Evolutionary conservation across 2,888 invertebrate genomes (phyloP), one percentile per base, ranked within the genome.

Genomic region (Drosophila meridiana): DNA sequence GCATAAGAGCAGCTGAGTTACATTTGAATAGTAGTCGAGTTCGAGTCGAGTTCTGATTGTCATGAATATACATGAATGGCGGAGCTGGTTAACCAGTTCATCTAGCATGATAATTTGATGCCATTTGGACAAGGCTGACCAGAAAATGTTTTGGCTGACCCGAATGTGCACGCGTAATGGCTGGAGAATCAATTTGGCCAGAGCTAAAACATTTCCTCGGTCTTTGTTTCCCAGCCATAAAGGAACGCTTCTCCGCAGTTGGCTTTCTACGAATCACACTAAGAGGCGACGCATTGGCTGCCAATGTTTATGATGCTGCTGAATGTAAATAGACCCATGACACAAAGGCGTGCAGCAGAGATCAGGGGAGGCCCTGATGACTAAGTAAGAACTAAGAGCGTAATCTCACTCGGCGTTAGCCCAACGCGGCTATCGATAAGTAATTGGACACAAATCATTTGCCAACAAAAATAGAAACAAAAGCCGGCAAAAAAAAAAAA

Each of bases 321-420:
- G 73, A 58, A 69, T 83, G 87, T 79, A 87, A 82, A 87, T 84
- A 83, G 82, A 72, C 47, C 67, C 61, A 87, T 87, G 83, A 75
- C 87, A 66, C 68, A 32, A 50, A 50, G 63, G 42, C 50, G 45
- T 32, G 64, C 47, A 34, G 34, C 50, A 28, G 13, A 13, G 32
- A 60, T 38, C 40, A n/a, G 38, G 36, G 48, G 30, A 57, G 40
- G 58, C 26, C 11, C 26, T 9, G 40, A 74, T 89, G 84, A 86
- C 78, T 86, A 78, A 85, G 70, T 74, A 70, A 52, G 36, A 45
- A 38, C 58, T 56, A 50, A 56, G 55, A 36, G 63, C 57, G 65
- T 45, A 55, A 58, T 62, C 68, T 66, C 58, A 48, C 68, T 58
- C 52, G 64, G 55, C 52, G n/a, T 52, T n/a, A 26, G 55, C 36